Evolutionary conservation across 2,888 invertebrate genomes (phyloP), one percentile per base, ranked within the genome.

Genomic region (Agriotes lineatus): DNA sequence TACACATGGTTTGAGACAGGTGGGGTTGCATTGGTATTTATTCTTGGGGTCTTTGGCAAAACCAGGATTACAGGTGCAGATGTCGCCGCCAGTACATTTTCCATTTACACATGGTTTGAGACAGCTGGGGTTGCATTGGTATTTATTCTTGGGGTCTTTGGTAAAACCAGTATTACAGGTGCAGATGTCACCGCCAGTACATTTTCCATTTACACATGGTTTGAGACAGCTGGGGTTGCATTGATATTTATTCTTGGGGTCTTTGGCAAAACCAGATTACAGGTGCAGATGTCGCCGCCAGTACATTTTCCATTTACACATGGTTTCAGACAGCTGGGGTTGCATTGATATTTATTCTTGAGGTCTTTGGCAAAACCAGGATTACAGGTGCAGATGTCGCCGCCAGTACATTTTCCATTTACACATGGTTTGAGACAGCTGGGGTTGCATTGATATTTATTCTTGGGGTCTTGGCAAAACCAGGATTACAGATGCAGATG

Each of bases 401-500:
- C 45, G 2, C 18, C 58, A 74, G 67, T 86, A 86, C 70, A 70
- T 42, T 25, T 68, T 4, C 52, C 72, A 48, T 64, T 68, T 9
- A 19, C 6, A 50, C 70, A 70, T 5, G 59, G 19, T 22, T 48
- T 64, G n/a, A 19, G 16, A 22, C 70, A 70, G 2, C 54, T 25
- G 0, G 67, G 45, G 14, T 56, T 60, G 56, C 70, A 70, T 25
- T 63, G 19, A 0, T 67, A 19, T 12, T 77, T 80, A 6, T 67
- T 25, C 1, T 77, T 75, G 16, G 71, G 82, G 71, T 89, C 87
- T 78, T 66, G 0, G 83, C 72, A 64, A 87, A 89, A 37, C 90
- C 90, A n/a, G 83, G 70, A 61, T 87, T 86, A 72, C 90, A 90
- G n/a, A 75, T 71, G 67, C 85, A 85, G 1, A 60, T 74, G 20